A percentile compares a stretch with the other conserved stretches of the same genome.
These are phyloP conservation scores for Mionectes olivaceus DNA, from an alignment of 2,797 vertebrate genomes.

Conservation along the genomic window DNA sequence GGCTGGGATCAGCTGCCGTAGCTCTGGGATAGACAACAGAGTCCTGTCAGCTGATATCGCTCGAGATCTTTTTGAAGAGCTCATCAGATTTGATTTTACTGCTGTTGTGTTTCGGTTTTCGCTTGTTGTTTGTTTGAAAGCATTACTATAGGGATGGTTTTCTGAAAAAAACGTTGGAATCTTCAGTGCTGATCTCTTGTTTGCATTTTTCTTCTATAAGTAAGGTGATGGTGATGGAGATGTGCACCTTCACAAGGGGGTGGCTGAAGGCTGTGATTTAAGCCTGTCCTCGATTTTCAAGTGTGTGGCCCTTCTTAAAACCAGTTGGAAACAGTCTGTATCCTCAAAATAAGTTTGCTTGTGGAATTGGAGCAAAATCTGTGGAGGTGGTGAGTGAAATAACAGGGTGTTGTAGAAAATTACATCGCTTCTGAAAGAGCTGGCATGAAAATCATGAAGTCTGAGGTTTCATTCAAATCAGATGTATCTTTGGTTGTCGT, in stretches of 20 bases:
- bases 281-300: constrained; percentile 58
- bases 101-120: background rate
- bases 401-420: constrained; percentile 77
- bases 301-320: constrained; percentile 67
- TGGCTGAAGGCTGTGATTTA: background rate
- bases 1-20: constrained; percentile 4
- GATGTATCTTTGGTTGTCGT: constrained; percentile 67
- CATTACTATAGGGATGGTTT: background rate
- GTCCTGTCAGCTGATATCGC: background rate
- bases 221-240: background rate
- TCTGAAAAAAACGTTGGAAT: background rate
- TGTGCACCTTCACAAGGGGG: background rate
- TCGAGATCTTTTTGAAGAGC: constrained; percentile 54
- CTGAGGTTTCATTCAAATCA: constrained; percentile 80
- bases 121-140: constrained; percentile 39
- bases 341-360: constrained; percentile 80
- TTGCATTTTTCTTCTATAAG: background rate
- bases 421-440: constrained; percentile 73
- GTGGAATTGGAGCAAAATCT: constrained; percentile 77
- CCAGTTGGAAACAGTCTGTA: constrained; percentile 79
- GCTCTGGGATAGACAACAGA: constrained; percentile 56
- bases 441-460: constrained; percentile 71
- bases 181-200: background rate
- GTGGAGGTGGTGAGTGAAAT: constrained; percentile 79
- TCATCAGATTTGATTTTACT: constrained; percentile 15